Conservation (phyloP, 2,888 invertebrate species). For the Seladonia tumulorum region DNA sequence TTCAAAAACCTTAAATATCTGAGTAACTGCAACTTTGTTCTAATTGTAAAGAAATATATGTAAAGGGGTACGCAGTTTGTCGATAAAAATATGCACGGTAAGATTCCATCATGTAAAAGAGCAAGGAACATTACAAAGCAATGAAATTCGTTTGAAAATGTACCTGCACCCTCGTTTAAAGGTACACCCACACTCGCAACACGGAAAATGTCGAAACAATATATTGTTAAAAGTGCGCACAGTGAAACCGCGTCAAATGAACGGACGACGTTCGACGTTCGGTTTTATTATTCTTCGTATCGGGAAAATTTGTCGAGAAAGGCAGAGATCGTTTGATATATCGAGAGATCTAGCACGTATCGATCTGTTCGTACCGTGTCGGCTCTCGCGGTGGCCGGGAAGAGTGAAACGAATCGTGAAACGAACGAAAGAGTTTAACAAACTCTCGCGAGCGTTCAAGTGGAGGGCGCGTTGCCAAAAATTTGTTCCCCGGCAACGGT, state of each 20-base stretch:
- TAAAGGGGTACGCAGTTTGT: too few species aligned
- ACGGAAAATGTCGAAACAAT: neutral
- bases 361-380: slow-evolving; percentile 11
- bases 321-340: neutral
- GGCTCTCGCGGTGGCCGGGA: neutral
- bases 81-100: too few species aligned
- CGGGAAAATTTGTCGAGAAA: too few species aligned
- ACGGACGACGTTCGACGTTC: neutral
- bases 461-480: slow-evolving; percentile 30
- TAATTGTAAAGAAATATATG: too few species aligned
- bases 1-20: too few species aligned
- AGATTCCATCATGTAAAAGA: too few species aligned
- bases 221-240: neutral
- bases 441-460: slow-evolving; percentile 17
- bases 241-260: neutral
- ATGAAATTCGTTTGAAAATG: too few species aligned
- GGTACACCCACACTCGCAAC: neutral
- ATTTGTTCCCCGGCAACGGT: slow-evolving; percentile 29
- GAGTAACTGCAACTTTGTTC: too few species aligned
- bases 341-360: neutral
- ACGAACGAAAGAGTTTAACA: slow-evolving; percentile 44
- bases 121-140: too few species aligned
- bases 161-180: too few species aligned
- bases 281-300: neutral
- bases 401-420: slow-evolving; percentile 41